phyloP scores from a whole-genome alignment of 2,888 invertebrate genomes.

The Macrosoma leucophasiata region DNA sequence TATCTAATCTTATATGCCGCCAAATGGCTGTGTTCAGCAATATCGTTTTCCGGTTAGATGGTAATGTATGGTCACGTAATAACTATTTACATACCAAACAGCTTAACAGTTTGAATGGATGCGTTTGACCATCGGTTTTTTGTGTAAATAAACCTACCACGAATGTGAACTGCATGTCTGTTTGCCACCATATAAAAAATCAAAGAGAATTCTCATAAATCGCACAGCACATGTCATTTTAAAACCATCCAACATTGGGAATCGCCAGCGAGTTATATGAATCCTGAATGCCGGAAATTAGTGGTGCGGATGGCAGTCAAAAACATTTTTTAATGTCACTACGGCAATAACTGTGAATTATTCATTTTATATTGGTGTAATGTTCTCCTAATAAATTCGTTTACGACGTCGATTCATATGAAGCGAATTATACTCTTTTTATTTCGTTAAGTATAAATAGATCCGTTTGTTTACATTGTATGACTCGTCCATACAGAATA shows the following conservation, averaged over 20 bases:
- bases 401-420: conserved; percentile 33
- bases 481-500: too few species aligned
- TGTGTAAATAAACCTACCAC: too few species aligned
- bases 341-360: conserved; percentile 42
- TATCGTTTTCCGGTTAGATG: too few species aligned
- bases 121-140: too few species aligned
- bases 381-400: conserved; percentile 44
- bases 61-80: too few species aligned
- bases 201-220: conserved; percentile 50
- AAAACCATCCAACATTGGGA: conserved; percentile 17
- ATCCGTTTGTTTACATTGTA: too few species aligned
- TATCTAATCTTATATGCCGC: too few species aligned
- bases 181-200: conserved; percentile 12
- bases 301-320: conserved; percentile 34
- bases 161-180: too few species aligned
- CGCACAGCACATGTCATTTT: conserved; percentile 37
- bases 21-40: too few species aligned
- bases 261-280: conserved; percentile 64
- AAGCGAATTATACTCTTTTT: conserved; percentile 4
- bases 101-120: too few species aligned
- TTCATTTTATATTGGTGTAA: conserved; percentile 41
- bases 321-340: conserved; percentile 48
- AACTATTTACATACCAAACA: too few species aligned
- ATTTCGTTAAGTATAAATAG: too few species aligned
- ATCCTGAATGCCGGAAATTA: conserved; percentile 67